These are phyloP conservation scores for Anguilla obscura DNA, from an alignment of 2,797 vertebrate genomes.

Conservation along the genomic window DNA sequence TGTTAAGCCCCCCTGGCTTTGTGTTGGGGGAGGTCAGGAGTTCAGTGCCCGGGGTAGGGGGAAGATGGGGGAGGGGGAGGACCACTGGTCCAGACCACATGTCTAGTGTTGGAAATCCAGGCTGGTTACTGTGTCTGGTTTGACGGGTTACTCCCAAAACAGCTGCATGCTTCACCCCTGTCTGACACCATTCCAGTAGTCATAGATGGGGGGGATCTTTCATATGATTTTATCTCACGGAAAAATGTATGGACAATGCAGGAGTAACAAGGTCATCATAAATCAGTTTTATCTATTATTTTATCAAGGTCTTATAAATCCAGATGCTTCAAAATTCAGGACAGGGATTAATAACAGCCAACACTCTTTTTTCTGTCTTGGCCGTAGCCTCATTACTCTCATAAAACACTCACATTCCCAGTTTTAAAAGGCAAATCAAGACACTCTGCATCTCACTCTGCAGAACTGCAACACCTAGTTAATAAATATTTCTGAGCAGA, in stretches of 20 bases:
- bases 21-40: constrained; percentile 16
- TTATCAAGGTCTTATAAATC: constrained; percentile 3
- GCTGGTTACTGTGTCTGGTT: not conserved
- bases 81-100: not conserved
- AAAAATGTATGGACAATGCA: constrained; percentile 9
- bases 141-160: constrained; percentile 6
- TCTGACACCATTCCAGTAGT: constrained; percentile 7
- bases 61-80: not conserved
- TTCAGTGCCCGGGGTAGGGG: not conserved
- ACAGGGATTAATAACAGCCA: not conserved
- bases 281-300: constrained; percentile 16
- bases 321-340: not conserved
- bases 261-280: not conserved
- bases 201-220: not conserved
- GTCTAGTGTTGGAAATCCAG: not conserved
- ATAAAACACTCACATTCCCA: not conserved
- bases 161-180: constrained; percentile 11
- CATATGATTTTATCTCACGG: not conserved
- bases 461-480: not conserved
- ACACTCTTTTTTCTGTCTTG: not conserved
- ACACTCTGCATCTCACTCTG: not conserved
- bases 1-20: constrained; percentile 13
- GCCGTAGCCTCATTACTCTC: not conserved
- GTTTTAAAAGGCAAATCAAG: not conserved
- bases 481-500: not conserved